A percentile compares a stretch with the other conserved stretches of the same genome.
phyloP scores from a whole-genome alignment of 2,113 vertebrate genomes.

The Saguinus imperator region DNA sequence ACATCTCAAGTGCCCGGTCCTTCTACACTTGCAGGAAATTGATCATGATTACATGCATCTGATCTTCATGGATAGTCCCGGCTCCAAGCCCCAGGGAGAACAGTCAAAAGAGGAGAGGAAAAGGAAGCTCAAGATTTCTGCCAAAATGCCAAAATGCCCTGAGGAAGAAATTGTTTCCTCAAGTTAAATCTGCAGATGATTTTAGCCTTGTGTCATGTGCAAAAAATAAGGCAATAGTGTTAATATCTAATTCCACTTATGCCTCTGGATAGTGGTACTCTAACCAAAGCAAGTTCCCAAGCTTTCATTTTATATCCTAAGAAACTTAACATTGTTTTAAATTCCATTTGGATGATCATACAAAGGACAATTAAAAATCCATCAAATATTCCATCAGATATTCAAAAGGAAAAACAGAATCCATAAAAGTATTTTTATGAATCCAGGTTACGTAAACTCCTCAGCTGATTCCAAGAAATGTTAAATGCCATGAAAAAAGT shows the following conservation, averaged over 20 bases:
- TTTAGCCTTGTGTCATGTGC: constrained; percentile 58
- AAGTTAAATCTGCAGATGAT: constrained; percentile 76
- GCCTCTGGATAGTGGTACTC: background rate
- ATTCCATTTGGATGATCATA: background rate
- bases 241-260: constrained; percentile 42
- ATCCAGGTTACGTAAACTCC: background rate
- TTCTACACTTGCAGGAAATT: constrained; percentile 73
- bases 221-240: constrained; percentile 52
- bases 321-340: background rate
- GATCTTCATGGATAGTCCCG: constrained; percentile 64
- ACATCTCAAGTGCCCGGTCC: background rate
- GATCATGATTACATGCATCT: constrained; percentile 71
- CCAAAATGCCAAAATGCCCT: constrained; percentile 77
- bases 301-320: background rate
- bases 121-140: constrained; percentile 40
- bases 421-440: background rate
- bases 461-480: background rate
- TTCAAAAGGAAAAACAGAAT: background rate
- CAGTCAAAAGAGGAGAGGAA: constrained; percentile 29
- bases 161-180: constrained; percentile 72
- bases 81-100: constrained; percentile 27
- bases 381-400: background rate
- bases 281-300: background rate
- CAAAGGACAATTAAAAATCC: background rate
- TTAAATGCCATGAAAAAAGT: background rate